Conservation (phyloP, 1,140 invertebrate genomes). For the Anthonomus grandis region DNA sequence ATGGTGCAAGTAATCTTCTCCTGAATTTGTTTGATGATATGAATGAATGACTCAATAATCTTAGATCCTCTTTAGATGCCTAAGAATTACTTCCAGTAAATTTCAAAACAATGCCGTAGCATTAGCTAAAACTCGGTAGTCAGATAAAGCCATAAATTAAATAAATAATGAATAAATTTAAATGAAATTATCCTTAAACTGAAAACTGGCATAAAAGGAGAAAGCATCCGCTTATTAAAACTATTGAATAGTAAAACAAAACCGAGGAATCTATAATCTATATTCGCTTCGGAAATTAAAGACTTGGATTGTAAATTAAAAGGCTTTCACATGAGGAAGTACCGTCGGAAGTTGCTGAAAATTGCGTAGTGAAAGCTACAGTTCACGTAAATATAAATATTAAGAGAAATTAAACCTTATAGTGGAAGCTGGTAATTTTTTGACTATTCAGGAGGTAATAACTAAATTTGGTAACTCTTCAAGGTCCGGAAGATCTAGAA, state of each 20-base stretch:
- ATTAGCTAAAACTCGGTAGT: background rate
- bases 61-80: too few relatives aligned
- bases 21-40: too few relatives aligned
- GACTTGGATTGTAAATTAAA: background rate
- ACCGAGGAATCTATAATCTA: too few relatives aligned
- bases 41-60: too few relatives aligned
- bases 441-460: background rate
- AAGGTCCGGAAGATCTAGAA: background rate
- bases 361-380: background rate
- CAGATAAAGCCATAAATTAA: too few relatives aligned
- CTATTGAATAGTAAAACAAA: background rate
- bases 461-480: background rate
- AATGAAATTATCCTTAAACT: background rate
- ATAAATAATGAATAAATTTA: background rate
- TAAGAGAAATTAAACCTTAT: background rate
- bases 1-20: background rate
- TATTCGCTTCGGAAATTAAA: background rate
- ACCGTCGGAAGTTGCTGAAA: too few relatives aligned
- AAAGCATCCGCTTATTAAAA: background rate
- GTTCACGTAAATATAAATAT: background rate
- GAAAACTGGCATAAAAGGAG: background rate
- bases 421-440: background rate
- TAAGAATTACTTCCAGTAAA: background rate
- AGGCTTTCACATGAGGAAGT: background rate
- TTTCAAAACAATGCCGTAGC: background rate